These are phyloP conservation scores for Leptobrachium ailaonicum DNA, from an alignment of 2,113 vertebrate genomes.

Conservation along the genomic window DNA sequence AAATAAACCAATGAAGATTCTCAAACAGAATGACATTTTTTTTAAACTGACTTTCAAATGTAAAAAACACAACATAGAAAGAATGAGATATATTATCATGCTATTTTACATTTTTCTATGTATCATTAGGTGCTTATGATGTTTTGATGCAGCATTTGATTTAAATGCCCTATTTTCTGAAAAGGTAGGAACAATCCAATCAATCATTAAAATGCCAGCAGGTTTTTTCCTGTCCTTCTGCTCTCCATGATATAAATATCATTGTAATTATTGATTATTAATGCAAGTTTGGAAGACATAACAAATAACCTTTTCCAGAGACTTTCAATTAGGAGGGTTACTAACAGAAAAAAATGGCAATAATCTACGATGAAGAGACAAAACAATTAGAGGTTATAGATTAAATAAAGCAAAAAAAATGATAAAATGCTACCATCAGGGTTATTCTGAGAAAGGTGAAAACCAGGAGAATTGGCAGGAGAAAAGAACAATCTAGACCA, in stretches of 20 bases:
- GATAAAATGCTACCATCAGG: too few species aligned
- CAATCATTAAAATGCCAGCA: constrained; percentile 37
- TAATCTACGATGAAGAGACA: neutral
- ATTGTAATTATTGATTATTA: constrained; percentile 35
- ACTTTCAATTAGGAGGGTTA: neutral
- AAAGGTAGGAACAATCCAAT: constrained; percentile 16
- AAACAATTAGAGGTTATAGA: too few species aligned
- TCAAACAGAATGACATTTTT: too few species aligned
- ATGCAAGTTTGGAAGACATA: constrained; percentile 5
- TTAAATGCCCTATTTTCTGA: constrained; percentile 27
- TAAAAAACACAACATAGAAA: neutral
- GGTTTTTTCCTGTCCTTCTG: constrained; percentile 15
- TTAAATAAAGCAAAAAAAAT: too few species aligned
- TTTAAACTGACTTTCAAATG: too few species aligned
- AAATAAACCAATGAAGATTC: too few species aligned
- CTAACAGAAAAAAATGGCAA: neutral
- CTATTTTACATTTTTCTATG: constrained; percentile 11
- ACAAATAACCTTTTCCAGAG: constrained; percentile 19
- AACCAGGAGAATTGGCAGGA: too few species aligned
- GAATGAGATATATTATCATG: neutral
- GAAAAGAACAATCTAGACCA: too few species aligned
- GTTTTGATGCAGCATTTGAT: constrained; percentile 16
- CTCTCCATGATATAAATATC: constrained; percentile 24
- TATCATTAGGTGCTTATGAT: constrained; percentile 22
- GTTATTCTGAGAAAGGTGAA: too few species aligned